Base-by-base conservation (phyloP, 2,113 vertebrate genomes). In the Piprites chloris region DNA sequence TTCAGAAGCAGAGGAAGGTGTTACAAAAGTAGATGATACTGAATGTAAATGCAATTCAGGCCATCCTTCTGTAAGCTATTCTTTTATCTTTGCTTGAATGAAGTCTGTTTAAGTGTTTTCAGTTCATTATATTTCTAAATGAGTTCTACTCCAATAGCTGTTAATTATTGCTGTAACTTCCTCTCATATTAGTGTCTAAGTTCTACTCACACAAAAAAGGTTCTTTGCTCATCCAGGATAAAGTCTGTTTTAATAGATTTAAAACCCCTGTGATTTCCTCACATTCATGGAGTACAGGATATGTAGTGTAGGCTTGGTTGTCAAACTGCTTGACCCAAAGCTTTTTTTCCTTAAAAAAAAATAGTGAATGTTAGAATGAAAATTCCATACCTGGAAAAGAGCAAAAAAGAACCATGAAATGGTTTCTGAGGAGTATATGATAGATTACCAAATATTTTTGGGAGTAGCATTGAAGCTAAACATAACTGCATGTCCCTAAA, bases 101-200 rank as follows among this genome's bases (percentile, higher is more conserved):
- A 85, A 69, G 59, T 87, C 62, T 72, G 47, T 58, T 72, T 65
- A 85, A 79, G 27, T 73, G 56, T 49, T 90, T 81, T 85, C 17
- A 59, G 55, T 44, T 94, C 59, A 61, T 90, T 85, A n/a, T 83
- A 44, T 85, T 93, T 82, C 82, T 85, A 83, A 93, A 82, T 73
- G n/a, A 89, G 15, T 85, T 93, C 85, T 63, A n/a, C 50, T 73
- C 46, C 49, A 63, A 22, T 85, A 67, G 62, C 65, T 82, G 27
- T 71, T 93, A 94, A 89, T 89, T 95, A 72, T 44, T 75, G 52
- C 35, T 0, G 0, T 75, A 59, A 49, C 37, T 71, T 89, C 67
- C 77, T 81, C 62, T 79, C 39, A 4, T 47, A 61, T 87, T 85
- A 89, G 19, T 68, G 35, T 46, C 27, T 82, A 53, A 53, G 47